Evolutionary conservation across 2,113 vertebrate genomes (phyloP).

Genomic region (Agapornis roseicollis): DNA sequence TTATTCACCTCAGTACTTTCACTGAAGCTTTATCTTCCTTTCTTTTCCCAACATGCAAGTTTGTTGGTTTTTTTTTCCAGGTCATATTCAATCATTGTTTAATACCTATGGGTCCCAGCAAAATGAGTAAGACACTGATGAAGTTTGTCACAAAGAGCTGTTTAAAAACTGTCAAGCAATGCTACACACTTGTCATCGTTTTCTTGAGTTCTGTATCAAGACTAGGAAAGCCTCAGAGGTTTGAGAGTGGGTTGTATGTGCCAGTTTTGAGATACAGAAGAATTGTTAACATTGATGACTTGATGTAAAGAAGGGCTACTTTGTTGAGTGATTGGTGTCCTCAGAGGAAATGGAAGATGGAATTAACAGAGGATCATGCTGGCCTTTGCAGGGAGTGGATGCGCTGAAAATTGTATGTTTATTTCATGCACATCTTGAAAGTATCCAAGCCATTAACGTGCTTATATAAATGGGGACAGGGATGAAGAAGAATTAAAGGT

Average conservation of each 20-base stretch:
- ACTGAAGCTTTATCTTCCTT: neutral
- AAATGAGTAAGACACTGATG: slow-evolving; percentile 30
- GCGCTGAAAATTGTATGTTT: neutral
- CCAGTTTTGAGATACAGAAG: slow-evolving; percentile 29
- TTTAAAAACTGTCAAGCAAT: slow-evolving; percentile 12
- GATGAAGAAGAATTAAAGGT: neutral
- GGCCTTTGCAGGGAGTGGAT: neutral
- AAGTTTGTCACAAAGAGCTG: neutral
- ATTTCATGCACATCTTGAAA: neutral
- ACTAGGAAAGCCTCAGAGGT: neutral
- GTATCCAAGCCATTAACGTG: neutral
- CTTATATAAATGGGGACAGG: slow-evolving; percentile 22
- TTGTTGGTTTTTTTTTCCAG: slow-evolving; percentile 9
- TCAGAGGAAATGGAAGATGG: neutral
- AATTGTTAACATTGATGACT: slow-evolving; percentile 37
- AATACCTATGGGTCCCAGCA: slow-evolving; percentile 1
- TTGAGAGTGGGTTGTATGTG: neutral
- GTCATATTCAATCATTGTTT: slow-evolving; percentile 25
- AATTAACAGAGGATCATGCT: neutral
- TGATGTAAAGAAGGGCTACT: slow-evolving; percentile 5
- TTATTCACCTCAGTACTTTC: neutral
- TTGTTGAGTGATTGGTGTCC: slow-evolving; percentile 36
- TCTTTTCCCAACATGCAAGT: slow-evolving; percentile 13
- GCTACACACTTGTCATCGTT: neutral
- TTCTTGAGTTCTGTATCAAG: neutral